Conservation (phyloP, 2,113 vertebrate species). For the Puma concolor region DNA sequence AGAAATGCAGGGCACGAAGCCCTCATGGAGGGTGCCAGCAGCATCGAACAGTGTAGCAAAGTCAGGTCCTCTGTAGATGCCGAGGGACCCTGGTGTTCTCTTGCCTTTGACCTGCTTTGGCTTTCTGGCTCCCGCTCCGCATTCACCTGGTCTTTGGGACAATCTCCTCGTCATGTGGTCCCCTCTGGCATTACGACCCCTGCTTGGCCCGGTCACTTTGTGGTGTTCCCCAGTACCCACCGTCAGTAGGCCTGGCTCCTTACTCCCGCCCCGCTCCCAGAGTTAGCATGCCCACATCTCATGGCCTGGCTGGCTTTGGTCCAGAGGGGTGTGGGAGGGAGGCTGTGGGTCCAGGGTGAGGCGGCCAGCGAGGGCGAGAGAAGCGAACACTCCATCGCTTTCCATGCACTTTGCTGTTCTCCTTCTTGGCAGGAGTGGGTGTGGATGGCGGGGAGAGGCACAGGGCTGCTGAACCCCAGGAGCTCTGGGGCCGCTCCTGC, state of each 20-base stretch:
- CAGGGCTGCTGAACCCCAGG: neutral
- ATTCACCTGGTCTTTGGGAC: neutral
- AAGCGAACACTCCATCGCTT: neutral
- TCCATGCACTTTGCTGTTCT: neutral
- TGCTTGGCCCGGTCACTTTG: neutral
- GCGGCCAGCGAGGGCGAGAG: neutral
- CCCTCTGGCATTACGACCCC: neutral
- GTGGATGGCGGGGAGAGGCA: neutral
- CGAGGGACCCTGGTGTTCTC: neutral
- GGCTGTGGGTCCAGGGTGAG: neutral
- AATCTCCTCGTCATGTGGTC: neutral
- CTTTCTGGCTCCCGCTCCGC: neutral
- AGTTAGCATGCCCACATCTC: neutral
- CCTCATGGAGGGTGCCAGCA: neutral
- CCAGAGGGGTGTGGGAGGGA: neutral
- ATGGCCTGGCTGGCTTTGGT: neutral
- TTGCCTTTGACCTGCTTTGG: neutral
- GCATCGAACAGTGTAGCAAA: neutral
- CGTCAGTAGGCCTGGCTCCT: neutral
- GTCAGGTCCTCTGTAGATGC: neutral
- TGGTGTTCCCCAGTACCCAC: neutral
- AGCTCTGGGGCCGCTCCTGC: neutral
- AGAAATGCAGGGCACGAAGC: neutral
- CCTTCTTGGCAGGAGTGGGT: neutral
- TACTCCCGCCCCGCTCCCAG: neutral